phyloP scores from a whole-genome alignment of 2,797 vertebrate species.

The Jordanella pulchra region DNA sequence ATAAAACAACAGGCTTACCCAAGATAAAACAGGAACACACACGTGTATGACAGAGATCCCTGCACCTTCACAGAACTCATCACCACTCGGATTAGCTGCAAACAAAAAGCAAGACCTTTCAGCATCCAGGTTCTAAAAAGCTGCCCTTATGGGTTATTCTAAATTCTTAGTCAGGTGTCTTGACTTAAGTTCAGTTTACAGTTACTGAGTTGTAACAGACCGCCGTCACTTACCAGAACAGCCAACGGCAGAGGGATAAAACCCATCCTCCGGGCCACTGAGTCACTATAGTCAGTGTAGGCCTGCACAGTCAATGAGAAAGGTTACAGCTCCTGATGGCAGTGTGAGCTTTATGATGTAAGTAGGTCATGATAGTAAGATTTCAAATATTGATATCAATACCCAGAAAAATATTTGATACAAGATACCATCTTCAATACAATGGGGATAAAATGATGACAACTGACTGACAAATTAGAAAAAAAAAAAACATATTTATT shows the following conservation, averaged over 20 bases:
- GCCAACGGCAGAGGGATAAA: conserved; percentile 97
- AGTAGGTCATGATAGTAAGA: no score
- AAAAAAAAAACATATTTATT: no score
- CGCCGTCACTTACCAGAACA: conserved; percentile 87
- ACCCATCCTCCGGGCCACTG: conserved; percentile 96
- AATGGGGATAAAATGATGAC: no score
- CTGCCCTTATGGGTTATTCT: not conserved
- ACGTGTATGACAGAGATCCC: conserved; percentile 90
- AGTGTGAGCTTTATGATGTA: conserved; percentile 18
- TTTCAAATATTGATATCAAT: no score
- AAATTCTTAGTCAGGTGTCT: not conserved
- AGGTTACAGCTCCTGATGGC: conserved; percentile 34
- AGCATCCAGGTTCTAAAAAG: not conserved
- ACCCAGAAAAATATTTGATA: no score
- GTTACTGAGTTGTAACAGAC: conserved; percentile 19
- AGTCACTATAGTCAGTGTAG: conserved; percentile 97
- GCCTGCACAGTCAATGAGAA: conserved; percentile 80
- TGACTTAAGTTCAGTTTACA: conserved; percentile 10
- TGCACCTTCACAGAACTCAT: conserved; percentile 95
- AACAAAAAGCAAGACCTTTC: not conserved
- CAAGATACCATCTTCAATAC: no score
- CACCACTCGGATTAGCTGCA: conserved; percentile 91
- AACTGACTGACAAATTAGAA: no score
- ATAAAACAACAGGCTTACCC: conserved; percentile 82
- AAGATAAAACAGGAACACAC: conserved; percentile 92